Evolutionary conservation across 1,140 invertebrate species (phyloP), one percentile per base, ranked within the genome.

Genomic region (Drosophila malerkotliana): DNA sequence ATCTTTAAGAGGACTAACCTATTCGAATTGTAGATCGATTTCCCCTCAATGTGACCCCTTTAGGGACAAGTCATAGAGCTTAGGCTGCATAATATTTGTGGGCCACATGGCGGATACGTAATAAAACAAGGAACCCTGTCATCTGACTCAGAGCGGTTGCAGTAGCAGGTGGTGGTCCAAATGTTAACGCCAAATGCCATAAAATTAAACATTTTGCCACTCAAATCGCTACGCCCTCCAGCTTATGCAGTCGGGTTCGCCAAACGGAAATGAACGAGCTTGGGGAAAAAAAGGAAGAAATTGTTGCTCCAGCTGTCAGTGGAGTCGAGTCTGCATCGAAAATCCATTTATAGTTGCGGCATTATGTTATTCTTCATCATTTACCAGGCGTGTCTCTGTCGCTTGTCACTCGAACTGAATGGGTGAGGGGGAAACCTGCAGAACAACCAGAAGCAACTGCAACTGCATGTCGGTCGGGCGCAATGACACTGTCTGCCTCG

Each of bases 101-200:
- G 56, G 14, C 15, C 63, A 64, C 59, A 37, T n/a, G 59, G 39
- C 59, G 63, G 47, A 49, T 49, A 49, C 56, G 18, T 66, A 66
- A 66, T 51, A 32, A 14, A 21, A 21, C 21, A 15, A 7, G 26
- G 5, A 28, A 28, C 18, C 37, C 2, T 8, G 37, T 1, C 4
- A n/a, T 55, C 41, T 44, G 14, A 44, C 4, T 44, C 0, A 15
- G 1, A 37, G 30, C 57, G 28, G 45, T 28, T 54, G 37, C 18
- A 7, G 32, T 57, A 59, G 60, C 79, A 82, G 79, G 60, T 83
- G 72, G 66, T 73, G 55, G 24, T 71, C 32, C 66, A 57, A 84
- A 85, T 80, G 81, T 71, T 77, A 85, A 77, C 64, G 80, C 68
- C 72, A 79, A 61, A 52, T 64, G 76, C 51, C 66, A 84, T 85